Evolutionary conservation across 1,140 invertebrate species (phyloP).

Genomic region (roundworm (Caenorhabditis elegans)): DNA sequence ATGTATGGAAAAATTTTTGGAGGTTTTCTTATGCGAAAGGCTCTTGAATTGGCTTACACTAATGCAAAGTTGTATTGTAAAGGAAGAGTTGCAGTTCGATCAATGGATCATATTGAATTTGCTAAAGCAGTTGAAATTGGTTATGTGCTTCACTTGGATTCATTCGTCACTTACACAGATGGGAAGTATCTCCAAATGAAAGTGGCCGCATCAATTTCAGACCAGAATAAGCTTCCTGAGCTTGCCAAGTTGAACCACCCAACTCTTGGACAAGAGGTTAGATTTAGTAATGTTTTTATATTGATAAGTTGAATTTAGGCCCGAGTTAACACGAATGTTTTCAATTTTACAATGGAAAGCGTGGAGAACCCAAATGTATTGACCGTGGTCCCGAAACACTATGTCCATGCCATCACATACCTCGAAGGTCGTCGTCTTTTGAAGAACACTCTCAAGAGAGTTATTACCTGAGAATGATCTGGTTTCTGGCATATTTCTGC

Average conservation of each 20-base stretch:
- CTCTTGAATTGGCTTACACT: conserved; percentile 76
- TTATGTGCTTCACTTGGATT: conserved; percentile 75
- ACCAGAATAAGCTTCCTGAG: conserved; percentile 69
- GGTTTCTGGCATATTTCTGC: too few species aligned
- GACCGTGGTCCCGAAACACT: conserved; percentile 74
- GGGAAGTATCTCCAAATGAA: conserved; percentile 43
- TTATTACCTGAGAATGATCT: too few species aligned
- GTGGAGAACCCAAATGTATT: conserved; percentile 68
- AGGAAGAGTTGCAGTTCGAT: conserved; percentile 67
- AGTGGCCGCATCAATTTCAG: conserved; percentile 69
- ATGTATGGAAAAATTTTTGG: conserved; percentile 82
- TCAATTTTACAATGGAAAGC: conserved; percentile 76
- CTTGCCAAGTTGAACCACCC: conserved; percentile 68
- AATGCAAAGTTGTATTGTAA: conserved; percentile 72
- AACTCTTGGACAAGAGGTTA: conserved; percentile 73
- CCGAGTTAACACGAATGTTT: conserved; percentile 74
- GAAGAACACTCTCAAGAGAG: conserved; percentile 61
- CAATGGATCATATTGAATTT: conserved; percentile 78
- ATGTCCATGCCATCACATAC: conserved; percentile 76
- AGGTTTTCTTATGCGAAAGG: conserved; percentile 79
- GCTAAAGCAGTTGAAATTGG: conserved; percentile 76
- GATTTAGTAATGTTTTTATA: conserved; percentile 66
- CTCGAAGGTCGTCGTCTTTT: conserved; percentile 76
- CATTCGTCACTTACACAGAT: conserved; percentile 68
- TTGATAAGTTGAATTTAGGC: neutral